Percentiles rank a stretch among this genome's conserved stretches.
Conservation (phyloP, 2,113 vertebrate species). For the Lagopus muta region DNA sequence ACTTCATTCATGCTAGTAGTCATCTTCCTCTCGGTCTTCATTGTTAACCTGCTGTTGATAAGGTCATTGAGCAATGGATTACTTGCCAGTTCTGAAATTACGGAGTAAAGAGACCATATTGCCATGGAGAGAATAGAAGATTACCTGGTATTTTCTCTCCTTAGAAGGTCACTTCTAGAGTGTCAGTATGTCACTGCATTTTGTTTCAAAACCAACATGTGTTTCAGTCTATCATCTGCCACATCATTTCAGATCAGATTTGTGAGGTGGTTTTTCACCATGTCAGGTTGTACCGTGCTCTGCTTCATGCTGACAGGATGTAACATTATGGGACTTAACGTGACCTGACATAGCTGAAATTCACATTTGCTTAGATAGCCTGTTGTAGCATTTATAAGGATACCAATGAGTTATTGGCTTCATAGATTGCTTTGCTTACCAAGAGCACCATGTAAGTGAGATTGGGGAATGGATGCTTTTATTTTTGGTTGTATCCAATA, state of each 20-base stretch:
- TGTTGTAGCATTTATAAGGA: background rate
- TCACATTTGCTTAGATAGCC: background rate
- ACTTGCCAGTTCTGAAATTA: background rate
- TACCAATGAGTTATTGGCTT: background rate
- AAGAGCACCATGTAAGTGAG: background rate
- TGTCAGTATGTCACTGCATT: background rate
- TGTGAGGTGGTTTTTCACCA: accelerated
- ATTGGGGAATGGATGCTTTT: background rate
- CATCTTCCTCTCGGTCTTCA: background rate
- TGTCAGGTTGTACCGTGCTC: background rate
- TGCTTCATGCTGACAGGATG: background rate
- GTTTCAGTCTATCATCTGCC: background rate
- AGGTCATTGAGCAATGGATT: background rate
- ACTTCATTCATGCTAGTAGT: background rate
- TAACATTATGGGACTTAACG: background rate
- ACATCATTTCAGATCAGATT: background rate
- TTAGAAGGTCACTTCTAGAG: background rate
- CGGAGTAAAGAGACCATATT: accelerated
- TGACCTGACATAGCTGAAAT: constrained; percentile 20
- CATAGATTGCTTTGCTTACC: background rate
- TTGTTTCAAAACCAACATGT: background rate
- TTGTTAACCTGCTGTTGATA: background rate
- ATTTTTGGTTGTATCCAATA: background rate
- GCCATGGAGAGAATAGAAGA: background rate
- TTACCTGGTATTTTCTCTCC: background rate